Evolutionary conservation across 2,797 vertebrate species (phyloP).

Genomic region (Lutra lutra): DNA sequence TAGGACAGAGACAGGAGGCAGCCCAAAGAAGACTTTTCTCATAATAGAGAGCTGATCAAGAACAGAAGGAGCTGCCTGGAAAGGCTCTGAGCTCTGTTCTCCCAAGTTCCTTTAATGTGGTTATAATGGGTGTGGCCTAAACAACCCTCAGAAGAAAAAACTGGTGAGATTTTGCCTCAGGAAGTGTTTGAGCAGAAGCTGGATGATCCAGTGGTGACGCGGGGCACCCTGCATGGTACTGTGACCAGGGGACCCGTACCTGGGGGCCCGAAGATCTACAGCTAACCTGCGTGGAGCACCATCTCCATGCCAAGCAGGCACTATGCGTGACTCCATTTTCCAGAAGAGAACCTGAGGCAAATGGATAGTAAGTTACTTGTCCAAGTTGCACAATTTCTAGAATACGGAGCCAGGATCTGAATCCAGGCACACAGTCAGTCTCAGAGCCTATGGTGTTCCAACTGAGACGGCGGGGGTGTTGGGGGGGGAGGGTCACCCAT

Average conservation of each 20-base stretch:
- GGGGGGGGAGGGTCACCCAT: neutral
- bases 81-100: neutral
- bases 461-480: neutral
- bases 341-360: neutral
- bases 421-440: neutral
- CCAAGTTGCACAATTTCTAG: neutral
- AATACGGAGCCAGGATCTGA: neutral
- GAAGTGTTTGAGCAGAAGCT: neutral
- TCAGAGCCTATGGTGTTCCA: accelerated
- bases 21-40: neutral
- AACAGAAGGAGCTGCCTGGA: neutral
- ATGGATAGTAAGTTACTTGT: neutral
- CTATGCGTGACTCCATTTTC: neutral
- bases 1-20: neutral
- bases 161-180: neutral
- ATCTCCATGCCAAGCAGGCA: neutral
- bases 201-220: neutral
- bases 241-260: neutral
- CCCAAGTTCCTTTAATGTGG: neutral
- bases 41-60: neutral
- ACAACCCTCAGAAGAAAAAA: neutral
- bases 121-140: accelerated
- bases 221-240: accelerated
- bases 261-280: accelerated
- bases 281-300: accelerated